Evolutionary conservation across 2,113 vertebrate genomes (phyloP).

Genomic region (Phocoena phocoena): DNA sequence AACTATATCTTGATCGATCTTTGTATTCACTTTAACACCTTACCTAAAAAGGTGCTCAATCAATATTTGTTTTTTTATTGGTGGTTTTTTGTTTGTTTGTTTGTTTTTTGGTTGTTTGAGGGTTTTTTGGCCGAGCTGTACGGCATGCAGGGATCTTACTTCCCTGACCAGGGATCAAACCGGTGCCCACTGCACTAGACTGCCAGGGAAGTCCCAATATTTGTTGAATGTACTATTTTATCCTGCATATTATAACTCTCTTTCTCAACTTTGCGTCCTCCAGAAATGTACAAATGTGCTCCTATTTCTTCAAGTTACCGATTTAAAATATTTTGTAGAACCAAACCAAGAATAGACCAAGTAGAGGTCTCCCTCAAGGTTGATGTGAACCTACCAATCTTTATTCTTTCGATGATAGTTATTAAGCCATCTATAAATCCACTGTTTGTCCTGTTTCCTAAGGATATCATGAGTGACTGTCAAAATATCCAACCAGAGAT

Average conservation of each 20-base stretch:
- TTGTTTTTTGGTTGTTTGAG: not conserved
- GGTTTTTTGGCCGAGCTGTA: not conserved
- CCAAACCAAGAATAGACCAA: not conserved
- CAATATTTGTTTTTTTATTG: not conserved
- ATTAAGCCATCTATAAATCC: not conserved
- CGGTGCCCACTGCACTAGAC: not conserved
- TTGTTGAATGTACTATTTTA: not conserved
- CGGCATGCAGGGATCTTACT: not conserved
- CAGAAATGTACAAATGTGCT: not conserved
- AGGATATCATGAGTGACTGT: not conserved
- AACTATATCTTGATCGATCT: not conserved
- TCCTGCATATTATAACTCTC: not conserved
- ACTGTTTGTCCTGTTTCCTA: not conserved
- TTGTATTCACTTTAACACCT: not conserved
- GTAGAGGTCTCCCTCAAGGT: not conserved
- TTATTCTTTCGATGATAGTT: not conserved
- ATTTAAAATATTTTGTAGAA: constrained; percentile 18
- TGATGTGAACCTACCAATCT: not conserved
- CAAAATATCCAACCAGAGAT: not conserved
- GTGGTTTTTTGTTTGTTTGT: not conserved
- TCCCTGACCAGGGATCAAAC: not conserved
- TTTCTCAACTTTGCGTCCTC: not conserved
- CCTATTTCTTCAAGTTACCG: not conserved
- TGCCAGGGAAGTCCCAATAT: not conserved
- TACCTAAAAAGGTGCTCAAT: not conserved